Conservation (phyloP, 2,888 invertebrate species). For the Drosophila colorata region DNA sequence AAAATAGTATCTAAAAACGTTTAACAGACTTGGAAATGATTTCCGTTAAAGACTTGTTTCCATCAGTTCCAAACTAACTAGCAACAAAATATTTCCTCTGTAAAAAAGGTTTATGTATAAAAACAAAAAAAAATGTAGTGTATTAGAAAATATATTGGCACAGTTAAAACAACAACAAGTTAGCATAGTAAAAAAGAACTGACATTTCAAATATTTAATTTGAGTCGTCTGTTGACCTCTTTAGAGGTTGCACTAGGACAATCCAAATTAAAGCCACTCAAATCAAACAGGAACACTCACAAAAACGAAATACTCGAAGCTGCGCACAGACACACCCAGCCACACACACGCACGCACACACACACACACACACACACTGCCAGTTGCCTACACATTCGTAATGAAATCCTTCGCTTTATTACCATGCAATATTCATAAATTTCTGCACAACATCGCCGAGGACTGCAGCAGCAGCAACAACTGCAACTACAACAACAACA, state of each 20-base stretch:
- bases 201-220: neutral
- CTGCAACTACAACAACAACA: constrained; percentile 25
- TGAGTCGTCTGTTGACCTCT: constrained; percentile 2
- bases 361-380: constrained; percentile 16
- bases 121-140: too few relatives aligned
- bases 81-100: too few relatives aligned
- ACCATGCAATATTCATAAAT: constrained; percentile 80
- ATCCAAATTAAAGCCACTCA: constrained; percentile 41
- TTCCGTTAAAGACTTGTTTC: too few relatives aligned
- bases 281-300: constrained; percentile 36
- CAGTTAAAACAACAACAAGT: too few relatives aligned
- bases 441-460: constrained; percentile 67
- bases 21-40: too few relatives aligned
- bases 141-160: too few relatives aligned
- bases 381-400: constrained; percentile 60
- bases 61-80: too few relatives aligned
- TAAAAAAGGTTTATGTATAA: too few relatives aligned
- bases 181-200: too few relatives aligned
- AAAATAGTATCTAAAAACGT: too few relatives aligned
- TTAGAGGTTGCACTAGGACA: constrained; percentile 20
- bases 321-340: neutral
- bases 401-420: constrained; percentile 76
- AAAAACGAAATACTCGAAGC: constrained; percentile 25
- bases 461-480: constrained; percentile 53
- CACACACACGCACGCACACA: neutral